These are phyloP conservation scores for Tenthredo distinguenda DNA, from an alignment of 2,888 invertebrate genomes.

Conservation along the genomic window DNA sequence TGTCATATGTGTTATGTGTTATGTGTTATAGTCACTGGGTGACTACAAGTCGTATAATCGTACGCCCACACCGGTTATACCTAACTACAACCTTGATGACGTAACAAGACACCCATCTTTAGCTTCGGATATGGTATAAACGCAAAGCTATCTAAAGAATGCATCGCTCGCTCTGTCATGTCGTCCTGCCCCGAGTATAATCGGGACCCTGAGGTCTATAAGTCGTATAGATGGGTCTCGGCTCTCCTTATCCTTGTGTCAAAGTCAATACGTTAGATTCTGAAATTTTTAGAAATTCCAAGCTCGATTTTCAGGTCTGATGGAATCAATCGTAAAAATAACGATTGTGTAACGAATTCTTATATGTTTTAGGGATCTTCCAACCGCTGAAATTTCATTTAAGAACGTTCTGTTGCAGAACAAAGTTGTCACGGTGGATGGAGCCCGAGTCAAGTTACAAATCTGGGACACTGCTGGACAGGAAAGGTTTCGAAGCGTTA, in stretches of 20 bases:
- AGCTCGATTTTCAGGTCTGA: too few species aligned
- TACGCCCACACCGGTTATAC: slow-evolving; percentile 8
- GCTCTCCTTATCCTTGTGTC: neutral
- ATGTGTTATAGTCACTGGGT: neutral
- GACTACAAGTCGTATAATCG: slow-evolving; percentile 9
- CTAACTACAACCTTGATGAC: slow-evolving; percentile 3
- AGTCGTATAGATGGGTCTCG: neutral
- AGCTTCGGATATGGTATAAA: neutral
- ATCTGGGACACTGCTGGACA: slow-evolving; percentile 98
- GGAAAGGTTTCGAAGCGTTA: slow-evolving; percentile 95
- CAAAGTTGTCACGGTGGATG: slow-evolving; percentile 90
- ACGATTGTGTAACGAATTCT: too few species aligned
- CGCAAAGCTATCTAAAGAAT: slow-evolving; percentile 36
- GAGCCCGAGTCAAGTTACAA: slow-evolving; percentile 94
- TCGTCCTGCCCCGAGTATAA: neutral
- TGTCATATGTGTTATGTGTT: neutral
- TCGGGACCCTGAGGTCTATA: neutral
- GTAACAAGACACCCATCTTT: neutral
- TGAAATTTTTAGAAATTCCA: too few species aligned
- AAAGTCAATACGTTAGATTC: neutral
- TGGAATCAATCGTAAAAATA: too few species aligned
- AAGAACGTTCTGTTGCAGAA: slow-evolving; percentile 81
- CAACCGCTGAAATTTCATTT: neutral
- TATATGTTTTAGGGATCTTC: neutral
- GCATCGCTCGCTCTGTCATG: slow-evolving; percentile 55